phyloP scores from a whole-genome alignment of 2,113 vertebrate species.

The Phylloscopus trochilus region DNA sequence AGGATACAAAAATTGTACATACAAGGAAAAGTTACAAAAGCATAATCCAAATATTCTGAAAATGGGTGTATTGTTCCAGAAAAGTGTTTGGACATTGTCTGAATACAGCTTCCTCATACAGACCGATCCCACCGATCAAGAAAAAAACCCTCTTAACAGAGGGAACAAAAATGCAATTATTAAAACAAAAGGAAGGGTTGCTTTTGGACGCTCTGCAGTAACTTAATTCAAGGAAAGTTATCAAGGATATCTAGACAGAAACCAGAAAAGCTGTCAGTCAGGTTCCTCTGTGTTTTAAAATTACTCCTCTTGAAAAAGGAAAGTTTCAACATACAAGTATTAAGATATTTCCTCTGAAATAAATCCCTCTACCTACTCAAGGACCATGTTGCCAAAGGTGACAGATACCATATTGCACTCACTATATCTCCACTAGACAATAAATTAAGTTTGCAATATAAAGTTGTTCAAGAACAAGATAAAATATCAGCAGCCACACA shows the following conservation, averaged over 20 bases:
- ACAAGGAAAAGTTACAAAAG: background rate
- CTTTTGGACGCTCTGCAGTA: background rate
- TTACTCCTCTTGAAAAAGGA: background rate
- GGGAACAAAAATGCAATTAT: background rate
- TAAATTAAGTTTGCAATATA: background rate
- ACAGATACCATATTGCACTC: slow-evolving; percentile 4
- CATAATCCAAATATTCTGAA: background rate
- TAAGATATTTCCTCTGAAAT: background rate
- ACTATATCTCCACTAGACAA: background rate
- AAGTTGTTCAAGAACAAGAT: slow-evolving; percentile 31
- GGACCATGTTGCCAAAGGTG: slow-evolving; percentile 9
- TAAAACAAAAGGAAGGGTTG: background rate
- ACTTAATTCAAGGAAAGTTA: background rate
- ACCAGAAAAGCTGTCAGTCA: background rate
- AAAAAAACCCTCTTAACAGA: background rate
- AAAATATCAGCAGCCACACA: slow-evolving; percentile 33
- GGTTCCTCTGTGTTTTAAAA: background rate
- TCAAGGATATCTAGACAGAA: background rate
- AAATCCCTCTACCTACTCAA: background rate
- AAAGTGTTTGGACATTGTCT: background rate
- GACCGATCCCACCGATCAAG: background rate
- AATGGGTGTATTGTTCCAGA: background rate
- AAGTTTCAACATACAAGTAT: background rate
- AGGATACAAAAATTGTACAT: background rate
- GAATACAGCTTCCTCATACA: background rate